These are phyloP conservation scores for Tribolium freemani DNA, from an alignment of 2,888 invertebrate species.

Conservation along the genomic window DNA sequence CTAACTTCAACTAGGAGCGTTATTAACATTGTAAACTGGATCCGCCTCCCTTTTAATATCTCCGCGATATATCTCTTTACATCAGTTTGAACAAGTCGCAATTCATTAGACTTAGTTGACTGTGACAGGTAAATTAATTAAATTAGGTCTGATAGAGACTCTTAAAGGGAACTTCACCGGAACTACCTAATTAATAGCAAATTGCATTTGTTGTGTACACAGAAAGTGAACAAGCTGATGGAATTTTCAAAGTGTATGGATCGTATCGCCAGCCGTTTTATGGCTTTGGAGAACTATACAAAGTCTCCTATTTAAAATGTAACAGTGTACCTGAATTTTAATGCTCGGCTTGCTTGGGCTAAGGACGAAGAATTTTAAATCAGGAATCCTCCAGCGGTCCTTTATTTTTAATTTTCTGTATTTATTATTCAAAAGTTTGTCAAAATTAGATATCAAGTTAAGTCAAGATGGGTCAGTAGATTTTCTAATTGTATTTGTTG, in stretches of 20 bases:
- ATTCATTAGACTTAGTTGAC: conserved; percentile 18
- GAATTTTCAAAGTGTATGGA: background rate
- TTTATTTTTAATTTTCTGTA: background rate
- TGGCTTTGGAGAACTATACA: conserved; percentile 2
- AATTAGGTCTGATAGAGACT: background rate
- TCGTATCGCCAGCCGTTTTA: conserved; percentile 4
- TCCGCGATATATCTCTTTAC: background rate
- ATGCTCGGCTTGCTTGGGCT: background rate
- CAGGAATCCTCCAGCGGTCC: background rate
- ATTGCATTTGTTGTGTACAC: background rate
- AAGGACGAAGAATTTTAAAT: conserved; percentile 14
- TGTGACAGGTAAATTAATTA: conserved; percentile 32
- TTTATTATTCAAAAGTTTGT: background rate
- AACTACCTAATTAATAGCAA: too few species aligned
- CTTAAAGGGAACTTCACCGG: background rate
- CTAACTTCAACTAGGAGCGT: conserved; percentile 45
- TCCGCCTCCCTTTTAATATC: conserved; percentile 47
- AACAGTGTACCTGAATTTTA: conserved; percentile 22
- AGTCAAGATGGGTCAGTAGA: background rate
- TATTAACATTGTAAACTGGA: conserved; percentile 51
- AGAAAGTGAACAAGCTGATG: background rate
- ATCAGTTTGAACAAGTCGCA: conserved; percentile 22
- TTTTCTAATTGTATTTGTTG: background rate
- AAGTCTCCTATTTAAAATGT: conserved; percentile 19
- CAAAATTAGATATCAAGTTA: background rate